Evolutionary conservation across 1,140 invertebrate genomes (phyloP), one percentile per base, ranked within the genome.

Genomic region (Drosophila insularis): DNA sequence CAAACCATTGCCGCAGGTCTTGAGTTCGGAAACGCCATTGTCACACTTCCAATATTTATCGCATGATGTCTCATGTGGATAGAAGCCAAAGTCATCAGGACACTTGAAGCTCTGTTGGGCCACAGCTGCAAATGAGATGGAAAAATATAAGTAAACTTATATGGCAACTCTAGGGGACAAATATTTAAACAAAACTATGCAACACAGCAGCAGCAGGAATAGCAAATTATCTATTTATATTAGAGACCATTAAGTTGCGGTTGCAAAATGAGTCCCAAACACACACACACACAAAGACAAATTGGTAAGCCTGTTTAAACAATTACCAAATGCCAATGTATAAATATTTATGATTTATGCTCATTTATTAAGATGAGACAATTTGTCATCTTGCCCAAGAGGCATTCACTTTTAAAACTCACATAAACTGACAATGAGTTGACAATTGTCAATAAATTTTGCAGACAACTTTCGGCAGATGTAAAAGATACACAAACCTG

Each of bases 1-100:
- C 35, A 98, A 94, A 53, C 98, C 98, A 90, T 98, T 98, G 43
- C 97, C 97, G 93, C 98, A 98, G 31, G 97, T 97, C 92, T 98
- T 98, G 69, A 98, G 93, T 80, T 97, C 96, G 65, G 97, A 96
- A 1, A 94, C 95, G 73, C 96, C 96, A 82, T 97, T 97, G 92
- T 98, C 97, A 92, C 97, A 98, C 90, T 98, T 97, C 96, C 96
- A 98, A 92, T 98, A 98, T 93, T 98, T 98, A 93, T 98, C 98
- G 92, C 98, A 98, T 21, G 96, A 97, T 69, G 93, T 92, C 82
- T 95, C 95, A 92, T 97, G 97, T 68, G 97, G 97, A 93, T 98
- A 98, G 93, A 98, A 98, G 7, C 98, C 98, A 90, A 97, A 98
- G 92, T 98, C 97, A 91, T 98, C 97, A 5, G 97, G 97, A 91